Evolutionary conservation across 2,113 vertebrate genomes (phyloP), one percentile per base, ranked within the genome.

Genomic region (Gasterosteus nipponicus): DNA sequence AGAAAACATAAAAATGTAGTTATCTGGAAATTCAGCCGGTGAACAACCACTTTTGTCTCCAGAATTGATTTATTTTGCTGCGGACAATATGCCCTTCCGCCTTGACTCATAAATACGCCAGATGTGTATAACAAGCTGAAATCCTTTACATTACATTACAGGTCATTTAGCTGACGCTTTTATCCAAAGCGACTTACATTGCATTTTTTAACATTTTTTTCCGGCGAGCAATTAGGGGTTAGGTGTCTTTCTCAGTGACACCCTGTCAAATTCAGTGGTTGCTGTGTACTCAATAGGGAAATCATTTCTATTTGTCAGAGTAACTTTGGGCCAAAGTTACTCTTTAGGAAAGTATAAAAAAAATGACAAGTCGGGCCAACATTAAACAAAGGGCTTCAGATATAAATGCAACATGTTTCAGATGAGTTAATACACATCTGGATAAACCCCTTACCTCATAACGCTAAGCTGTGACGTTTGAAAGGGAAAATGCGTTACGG

Each of bases 21-120:
- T n/a, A n/a, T 33, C 31, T 2, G 5, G 2, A 10, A 12, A 47
- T 16, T 64, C 26, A 57, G 35, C 41, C 8, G 4, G 26, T 59
- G 51, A 15, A 0, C 8, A 15, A 65, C 29, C 19, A 66, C 42
- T 69, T 47, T 39, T 22, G 67, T 61, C 67, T 51, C 11, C 31
- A 33, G 26, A 49, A 79, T 75, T 3, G 31, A 78, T 82, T 67
- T 12, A 38, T 62, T 60, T 10, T 49, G 12, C 54, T 22, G 57
- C 61, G 67, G 46, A 67, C 22, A 6, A 7, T 22, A 12, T 58
- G 1, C 31, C 10, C 10, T 19, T 56, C 16, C 9, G 8, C 42
- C 19, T 3, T 53, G 53, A 59, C 44, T 60, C 73, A 46, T 1
- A 29, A 29, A 33, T 29, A 0, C 35, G 12, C 39, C 14, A 2